Base-by-base conservation (phyloP, 2,113 vertebrate species). In the Crotalus helleri region DNA sequence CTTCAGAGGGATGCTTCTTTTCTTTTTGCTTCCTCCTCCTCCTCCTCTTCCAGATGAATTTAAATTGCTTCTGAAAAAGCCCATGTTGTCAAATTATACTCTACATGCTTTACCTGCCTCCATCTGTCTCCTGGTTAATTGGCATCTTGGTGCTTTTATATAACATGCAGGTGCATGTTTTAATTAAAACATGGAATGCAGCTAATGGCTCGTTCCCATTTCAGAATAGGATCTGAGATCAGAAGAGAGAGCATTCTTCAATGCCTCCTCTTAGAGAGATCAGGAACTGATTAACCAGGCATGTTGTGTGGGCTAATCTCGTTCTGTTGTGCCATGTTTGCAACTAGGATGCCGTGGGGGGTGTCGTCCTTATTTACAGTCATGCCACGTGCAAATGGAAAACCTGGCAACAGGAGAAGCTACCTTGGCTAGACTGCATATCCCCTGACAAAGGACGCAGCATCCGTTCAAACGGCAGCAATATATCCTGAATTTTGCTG, bases 21-120 rank as follows among this genome's bases (percentile, higher is more conserved):
- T 13, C 61, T 64, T 61, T 3, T 12, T 29, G 26, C 19, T 6
- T 51, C 55, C 4, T 19, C 17, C 93, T 39, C 91, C 94, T 96
- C 23, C 91, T 49, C 8, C 49, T 96, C 46, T 86, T 88, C 29
- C 91, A 6, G 8, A 2, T 93, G 87, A 95, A 85, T 87, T 96
- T 96, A 94, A 96, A 97, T 96, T 95, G 90, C 93, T 94, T 93
- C 33, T 95, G 95, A 96, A 97, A 92, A 94, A 95, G 81, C 91
- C 74, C 88, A 69, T 93, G 92, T 93, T 93, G 85, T 95, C 95
- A 97, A 90, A 96, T 90, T 95, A 95, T 91, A 69, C 64, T 94
- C 85, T 92, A 55, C 86, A 9, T 69, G 23, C 89, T 93, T 92
- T 88, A 91, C 88, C 93, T 90, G 89, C 53, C 93, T 96, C 95